phyloP scores from a whole-genome alignment of 2,797 vertebrate genomes.

The Cynopterus sphinx region DNA sequence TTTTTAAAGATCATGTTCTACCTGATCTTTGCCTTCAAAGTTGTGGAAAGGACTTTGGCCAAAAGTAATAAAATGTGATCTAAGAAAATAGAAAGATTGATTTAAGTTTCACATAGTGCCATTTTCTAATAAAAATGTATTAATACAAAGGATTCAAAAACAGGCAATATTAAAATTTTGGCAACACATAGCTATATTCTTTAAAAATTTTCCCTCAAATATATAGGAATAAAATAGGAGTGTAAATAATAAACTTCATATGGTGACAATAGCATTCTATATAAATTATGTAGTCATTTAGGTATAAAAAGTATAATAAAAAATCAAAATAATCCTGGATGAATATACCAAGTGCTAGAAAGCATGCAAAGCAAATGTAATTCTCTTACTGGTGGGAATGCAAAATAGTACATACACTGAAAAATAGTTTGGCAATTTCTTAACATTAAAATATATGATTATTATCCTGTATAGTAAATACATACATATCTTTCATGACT shows the following conservation, averaged over 20 bases:
- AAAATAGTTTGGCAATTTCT: neutral
- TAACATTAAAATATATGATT: neutral
- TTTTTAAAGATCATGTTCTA: slow-evolving; percentile 63
- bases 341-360: neutral
- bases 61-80: slow-evolving; percentile 69
- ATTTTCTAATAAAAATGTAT: slow-evolving; percentile 37
- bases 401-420: neutral
- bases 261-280: neutral
- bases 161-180: neutral
- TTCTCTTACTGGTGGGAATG: neutral
- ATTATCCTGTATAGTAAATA: neutral
- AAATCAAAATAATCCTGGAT: neutral
- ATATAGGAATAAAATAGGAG: neutral
- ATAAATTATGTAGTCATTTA: neutral
- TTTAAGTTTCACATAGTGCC: slow-evolving; percentile 12
- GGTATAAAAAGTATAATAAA: neutral
- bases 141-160: slow-evolving; percentile 42
- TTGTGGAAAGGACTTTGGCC: neutral
- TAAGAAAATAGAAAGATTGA: slow-evolving; percentile 66
- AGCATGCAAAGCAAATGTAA: neutral
- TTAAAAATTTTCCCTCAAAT: neutral
- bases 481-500: neutral
- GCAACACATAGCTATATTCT: neutral
- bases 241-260: neutral
- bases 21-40: slow-evolving; percentile 60